A percentile compares a stretch with the other conserved stretches of the same genome.
These are phyloP conservation scores for Typhlichthys eigenmanni DNA, from an alignment of 2,797 vertebrate genomes.

Conservation along the genomic window DNA sequence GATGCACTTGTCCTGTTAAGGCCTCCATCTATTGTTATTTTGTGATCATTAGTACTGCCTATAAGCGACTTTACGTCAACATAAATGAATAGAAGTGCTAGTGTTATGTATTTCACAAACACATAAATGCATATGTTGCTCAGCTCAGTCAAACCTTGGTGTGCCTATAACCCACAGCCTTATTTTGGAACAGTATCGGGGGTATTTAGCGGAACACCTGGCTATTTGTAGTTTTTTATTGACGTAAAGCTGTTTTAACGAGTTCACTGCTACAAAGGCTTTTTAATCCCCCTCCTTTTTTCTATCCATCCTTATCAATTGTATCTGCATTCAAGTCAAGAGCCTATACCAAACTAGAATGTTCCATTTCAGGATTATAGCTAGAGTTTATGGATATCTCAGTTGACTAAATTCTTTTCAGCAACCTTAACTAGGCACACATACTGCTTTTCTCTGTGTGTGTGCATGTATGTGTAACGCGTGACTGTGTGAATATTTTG, in stretches of 20 bases:
- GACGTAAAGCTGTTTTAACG: constrained; percentile 32
- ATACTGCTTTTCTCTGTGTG: too few species aligned
- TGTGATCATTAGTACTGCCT: constrained; percentile 44
- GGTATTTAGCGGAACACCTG: constrained; percentile 61
- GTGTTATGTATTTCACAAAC: constrained; percentile 13
- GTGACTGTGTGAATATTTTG: too few species aligned
- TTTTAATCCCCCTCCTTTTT: constrained; percentile 28
- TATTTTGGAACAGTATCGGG: constrained; percentile 80
- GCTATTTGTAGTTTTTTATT: constrained; percentile 27
- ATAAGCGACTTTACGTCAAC: constrained; percentile 8
- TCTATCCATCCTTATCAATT: constrained; percentile 33
- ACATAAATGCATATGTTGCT: constrained; percentile 68
- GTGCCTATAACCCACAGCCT: constrained; percentile 83
- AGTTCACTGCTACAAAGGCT: constrained; percentile 36
- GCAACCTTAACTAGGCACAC: too few species aligned
- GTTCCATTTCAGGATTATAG: too few species aligned
- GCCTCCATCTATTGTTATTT: constrained; percentile 52
- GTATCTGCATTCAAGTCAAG: background rate
- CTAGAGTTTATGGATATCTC: too few species aligned
- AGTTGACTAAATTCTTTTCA: too few species aligned
- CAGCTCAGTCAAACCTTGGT: constrained; percentile 78
- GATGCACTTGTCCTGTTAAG: constrained; percentile 64
- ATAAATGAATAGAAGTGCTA: background rate
- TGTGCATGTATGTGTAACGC: too few species aligned
- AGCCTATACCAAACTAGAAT: too few species aligned